Conservation (phyloP, 92 coral and sea anemone genomes). For the Porites cylindrica region DNA sequence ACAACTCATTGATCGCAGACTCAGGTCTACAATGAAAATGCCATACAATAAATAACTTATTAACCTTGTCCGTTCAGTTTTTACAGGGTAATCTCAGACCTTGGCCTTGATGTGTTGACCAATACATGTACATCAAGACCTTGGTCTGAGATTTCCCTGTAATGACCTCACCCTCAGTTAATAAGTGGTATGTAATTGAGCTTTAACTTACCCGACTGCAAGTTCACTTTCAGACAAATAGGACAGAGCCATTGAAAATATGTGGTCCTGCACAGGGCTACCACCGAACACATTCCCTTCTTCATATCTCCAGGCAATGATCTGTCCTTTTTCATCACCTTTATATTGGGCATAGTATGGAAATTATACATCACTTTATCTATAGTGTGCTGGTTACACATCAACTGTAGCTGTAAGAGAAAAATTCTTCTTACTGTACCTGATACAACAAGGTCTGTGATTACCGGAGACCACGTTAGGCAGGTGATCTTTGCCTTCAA, state of each 20-base stretch:
- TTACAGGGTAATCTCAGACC: no score
- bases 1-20: no score
- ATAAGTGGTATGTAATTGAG: background rate
- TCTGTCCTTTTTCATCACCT: conserved; percentile 95
- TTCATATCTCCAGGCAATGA: conserved; percentile 83
- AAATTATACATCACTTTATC: no score
- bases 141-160: background rate
- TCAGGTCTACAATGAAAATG: no score
- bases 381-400: background rate
- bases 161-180: background rate
- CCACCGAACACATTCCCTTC: conserved; percentile 60
- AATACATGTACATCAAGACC: no score
- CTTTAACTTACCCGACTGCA: conserved; percentile 83
- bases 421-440: conserved; percentile 49
- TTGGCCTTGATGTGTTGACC: no score
- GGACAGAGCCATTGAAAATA: conserved; percentile 82
- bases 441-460: conserved; percentile 80
- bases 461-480: conserved; percentile 81
- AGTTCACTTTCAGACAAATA: conserved; percentile 65
- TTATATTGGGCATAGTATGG: background rate
- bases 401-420: no score
- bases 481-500: conserved; percentile 86
- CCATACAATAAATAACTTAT: no score
- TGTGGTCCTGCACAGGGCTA: conserved; percentile 80
- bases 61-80: no score